Evolutionary conservation across 2,113 vertebrate species (phyloP), one percentile per base, ranked within the genome.

Genomic region (Micronisus gabar): DNA sequence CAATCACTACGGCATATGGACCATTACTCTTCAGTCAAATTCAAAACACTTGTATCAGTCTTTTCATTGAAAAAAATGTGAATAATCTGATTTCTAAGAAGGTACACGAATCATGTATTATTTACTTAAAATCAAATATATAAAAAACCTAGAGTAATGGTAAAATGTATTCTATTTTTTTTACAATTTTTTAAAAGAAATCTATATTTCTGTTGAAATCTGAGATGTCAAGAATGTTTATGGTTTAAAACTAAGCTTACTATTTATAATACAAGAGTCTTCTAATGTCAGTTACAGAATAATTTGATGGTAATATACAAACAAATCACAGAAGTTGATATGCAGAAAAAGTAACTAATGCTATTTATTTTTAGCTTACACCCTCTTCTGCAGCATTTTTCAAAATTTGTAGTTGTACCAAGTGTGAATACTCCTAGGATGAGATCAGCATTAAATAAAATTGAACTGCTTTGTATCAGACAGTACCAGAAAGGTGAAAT

Each of bases 21-120:
- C 16, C 45, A 82, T 75, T 48, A 81, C 73, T 81, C 43, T 87
- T 67, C 70, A 97, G 78, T 90, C 79, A 84, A 84, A 97, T 89
- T 88, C 71, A 75, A 83, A 86, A 63, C 10, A 61, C 32, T 91
- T 52, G 30, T 50, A 82, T 68, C 81, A 90, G 17, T 27, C 15
- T 22, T 90, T 89, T 48, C 19, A 80, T 17, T 66, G 23, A 68
- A 53, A 94, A 90, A 75, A 62, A n/a, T 7, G 56, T 10, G 52
- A 96, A 90, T 78, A 13, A 53, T 83, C 50, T 86, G 52, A 30
- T 92, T 94, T 48, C 62, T 78, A 50, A 61, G 43, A 66, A 25
- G n/a, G 45, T 8, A 76, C 6, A 43, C 1, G 17, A 82, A 75
- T 72, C 62, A 70, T n/a, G 47, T 63, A 72, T 10, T 36, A 86